Evolutionary conservation across 1,140 invertebrate species (phyloP).

Genomic region (Drosophila takahashii): DNA sequence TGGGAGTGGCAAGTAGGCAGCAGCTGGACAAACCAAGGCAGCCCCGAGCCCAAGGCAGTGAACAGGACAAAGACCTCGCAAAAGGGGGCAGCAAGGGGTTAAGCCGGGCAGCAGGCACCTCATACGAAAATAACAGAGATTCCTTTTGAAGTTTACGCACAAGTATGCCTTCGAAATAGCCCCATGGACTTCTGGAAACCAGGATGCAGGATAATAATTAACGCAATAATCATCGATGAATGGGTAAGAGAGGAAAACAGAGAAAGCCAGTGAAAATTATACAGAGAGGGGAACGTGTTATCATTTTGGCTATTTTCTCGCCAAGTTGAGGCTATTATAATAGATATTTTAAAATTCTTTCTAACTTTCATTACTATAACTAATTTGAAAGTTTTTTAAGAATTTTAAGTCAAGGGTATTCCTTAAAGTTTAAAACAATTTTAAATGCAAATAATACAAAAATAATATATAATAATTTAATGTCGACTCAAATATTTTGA

Average conservation of each 20-base stretch:
- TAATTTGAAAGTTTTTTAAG: too few relatives aligned
- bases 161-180: constrained; percentile 64
- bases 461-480: too few relatives aligned
- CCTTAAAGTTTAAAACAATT: too few relatives aligned
- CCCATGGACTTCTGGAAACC: constrained; percentile 44
- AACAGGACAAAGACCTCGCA: constrained; percentile 37
- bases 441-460: too few relatives aligned
- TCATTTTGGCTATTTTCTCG: not conserved
- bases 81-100: constrained; percentile 24
- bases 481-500: too few relatives aligned
- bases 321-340: not conserved
- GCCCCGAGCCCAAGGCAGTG: constrained; percentile 49
- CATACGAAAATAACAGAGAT: constrained; percentile 77
- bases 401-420: too few relatives aligned
- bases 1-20: constrained; percentile 15
- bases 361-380: too few relatives aligned
- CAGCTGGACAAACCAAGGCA: constrained; percentile 31
- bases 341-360: too few relatives aligned
- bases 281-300: not conserved
- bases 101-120: constrained; percentile 42
- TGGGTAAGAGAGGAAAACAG: constrained; percentile 32
- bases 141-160: constrained; percentile 84
- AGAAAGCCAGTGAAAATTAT: constrained; percentile 6
- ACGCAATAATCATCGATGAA: constrained; percentile 84
- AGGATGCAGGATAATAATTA: constrained; percentile 79